phyloP scores from a whole-genome alignment of 2,888 invertebrate genomes.

The Scrobipalpa atriplicella region DNA sequence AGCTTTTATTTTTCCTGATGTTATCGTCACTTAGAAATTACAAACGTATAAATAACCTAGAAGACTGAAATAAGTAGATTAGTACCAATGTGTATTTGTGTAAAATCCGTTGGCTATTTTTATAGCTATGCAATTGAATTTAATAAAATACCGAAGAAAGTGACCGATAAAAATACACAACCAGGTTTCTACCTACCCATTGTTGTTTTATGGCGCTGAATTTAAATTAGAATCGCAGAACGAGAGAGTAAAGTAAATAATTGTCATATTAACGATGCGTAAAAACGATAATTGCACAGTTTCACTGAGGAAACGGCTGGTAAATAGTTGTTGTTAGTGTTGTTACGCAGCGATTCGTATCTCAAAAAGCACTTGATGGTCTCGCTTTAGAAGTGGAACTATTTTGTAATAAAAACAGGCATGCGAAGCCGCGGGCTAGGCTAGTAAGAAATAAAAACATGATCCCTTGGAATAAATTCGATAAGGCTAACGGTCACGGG shows the following conservation, averaged over 20 bases:
- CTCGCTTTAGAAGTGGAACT: conserved; percentile 20
- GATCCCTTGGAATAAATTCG: conserved; percentile 27
- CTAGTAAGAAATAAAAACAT: conserved; percentile 31
- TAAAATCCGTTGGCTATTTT: not conserved
- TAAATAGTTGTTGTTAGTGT: not conserved
- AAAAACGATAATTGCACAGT: conserved; percentile 13
- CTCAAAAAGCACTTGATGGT: conserved; percentile 24
- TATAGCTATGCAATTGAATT: too few relatives aligned
- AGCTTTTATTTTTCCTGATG: too few relatives aligned
- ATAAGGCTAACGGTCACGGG: conserved; percentile 26
- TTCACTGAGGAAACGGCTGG: conserved; percentile 14
- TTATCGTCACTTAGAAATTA: too few relatives aligned
- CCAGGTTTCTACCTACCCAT: not conserved
- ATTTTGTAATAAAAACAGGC: conserved; percentile 27
- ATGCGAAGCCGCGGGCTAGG: conserved; percentile 27
- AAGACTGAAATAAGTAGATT: too few relatives aligned
- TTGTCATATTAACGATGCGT: conserved; percentile 9
- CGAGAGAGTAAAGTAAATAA: conserved; percentile 3
- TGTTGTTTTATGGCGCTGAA: not conserved
- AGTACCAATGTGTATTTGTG: too few relatives aligned
- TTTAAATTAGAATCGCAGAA: not conserved
- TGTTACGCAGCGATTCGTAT: conserved; percentile 24
- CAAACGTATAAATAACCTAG: too few relatives aligned
- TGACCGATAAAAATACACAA: not conserved
- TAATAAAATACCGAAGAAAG: not conserved